Percentiles rank a stretch among this genome's conserved stretches.
phyloP scores from a whole-genome alignment of 2,888 invertebrate species.

The Spialia ferax region DNA sequence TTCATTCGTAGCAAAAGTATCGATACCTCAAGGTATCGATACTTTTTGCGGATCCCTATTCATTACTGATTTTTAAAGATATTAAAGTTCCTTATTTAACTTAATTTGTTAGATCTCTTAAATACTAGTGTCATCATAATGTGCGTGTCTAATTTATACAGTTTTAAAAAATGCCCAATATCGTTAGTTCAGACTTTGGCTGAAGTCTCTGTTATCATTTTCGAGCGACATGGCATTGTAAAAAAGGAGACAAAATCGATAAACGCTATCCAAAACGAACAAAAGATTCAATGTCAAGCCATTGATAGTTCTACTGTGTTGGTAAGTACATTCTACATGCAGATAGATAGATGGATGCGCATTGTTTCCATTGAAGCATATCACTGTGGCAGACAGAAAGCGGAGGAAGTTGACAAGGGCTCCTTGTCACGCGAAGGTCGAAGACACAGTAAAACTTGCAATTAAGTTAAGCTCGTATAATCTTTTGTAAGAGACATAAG shows the following conservation, averaged over 20 bases:
- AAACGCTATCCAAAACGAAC: constrained; percentile 29
- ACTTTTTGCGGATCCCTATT: too few species aligned
- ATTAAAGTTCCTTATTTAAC: too few species aligned
- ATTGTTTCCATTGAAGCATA: constrained; percentile 69
- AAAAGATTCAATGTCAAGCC: constrained; percentile 57
- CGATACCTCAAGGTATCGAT: too few species aligned
- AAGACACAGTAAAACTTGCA: constrained; percentile 50
- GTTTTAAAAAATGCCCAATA: too few species aligned
- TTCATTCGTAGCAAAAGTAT: too few species aligned
- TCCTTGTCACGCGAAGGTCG: constrained; percentile 58
- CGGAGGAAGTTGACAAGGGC: constrained; percentile 68
- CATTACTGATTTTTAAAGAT: too few species aligned
- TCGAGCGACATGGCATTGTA: not conserved
- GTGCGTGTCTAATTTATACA: too few species aligned
- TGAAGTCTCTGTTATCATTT: too few species aligned
- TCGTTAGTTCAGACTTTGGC: too few species aligned
- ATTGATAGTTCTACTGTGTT: constrained; percentile 40
- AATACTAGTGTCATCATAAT: too few species aligned
- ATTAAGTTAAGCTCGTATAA: not conserved
- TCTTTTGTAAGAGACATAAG: not conserved
- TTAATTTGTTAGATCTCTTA: too few species aligned
- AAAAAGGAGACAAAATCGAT: not conserved
- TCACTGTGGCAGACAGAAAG: constrained; percentile 53
- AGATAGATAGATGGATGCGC: constrained; percentile 29
- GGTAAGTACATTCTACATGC: not conserved